These are phyloP conservation scores for Xenopus laevis DNA, from an alignment of 2,113 vertebrate species.

Conservation along the genomic window DNA sequence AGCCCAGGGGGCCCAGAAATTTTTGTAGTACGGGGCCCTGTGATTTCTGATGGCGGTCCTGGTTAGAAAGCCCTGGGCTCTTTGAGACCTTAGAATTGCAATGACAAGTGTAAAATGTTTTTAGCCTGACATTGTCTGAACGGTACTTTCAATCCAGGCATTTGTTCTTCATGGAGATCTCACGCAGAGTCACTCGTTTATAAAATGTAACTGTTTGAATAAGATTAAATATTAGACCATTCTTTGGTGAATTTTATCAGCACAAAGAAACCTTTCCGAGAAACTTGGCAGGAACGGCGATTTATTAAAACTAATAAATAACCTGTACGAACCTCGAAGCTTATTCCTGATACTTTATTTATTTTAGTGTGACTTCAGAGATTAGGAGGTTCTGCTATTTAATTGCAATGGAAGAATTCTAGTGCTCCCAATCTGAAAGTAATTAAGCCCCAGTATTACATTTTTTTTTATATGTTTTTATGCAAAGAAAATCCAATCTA, in stretches of 20 bases:
- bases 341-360: slow-evolving; percentile 51
- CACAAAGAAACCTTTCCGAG: slow-evolving; percentile 42
- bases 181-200: not conserved
- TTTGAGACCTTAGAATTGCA: no score
- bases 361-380: slow-evolving; percentile 58
- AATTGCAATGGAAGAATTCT: slow-evolving; percentile 60
- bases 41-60: no score
- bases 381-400: slow-evolving; percentile 59
- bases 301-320: slow-evolving; percentile 80
- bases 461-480: slow-evolving; percentile 28
- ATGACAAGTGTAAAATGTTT: no score
- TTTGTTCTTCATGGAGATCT: not conserved
- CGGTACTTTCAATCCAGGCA: no score
- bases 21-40: no score
- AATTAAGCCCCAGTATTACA: slow-evolving; percentile 55
- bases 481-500: slow-evolving; percentile 29
- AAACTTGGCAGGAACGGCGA: slow-evolving; percentile 52
- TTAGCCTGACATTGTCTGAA: no score
- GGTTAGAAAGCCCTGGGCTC: no score
- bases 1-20: no score
- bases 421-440: slow-evolving; percentile 52
- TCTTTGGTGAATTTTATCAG: no score
- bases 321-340: slow-evolving; percentile 52
- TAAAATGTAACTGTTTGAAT: not conserved
- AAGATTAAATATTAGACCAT: not conserved